Base-by-base conservation (phyloP, 1,140 invertebrate genomes). In the Camponotus pennsylvanicus region DNA sequence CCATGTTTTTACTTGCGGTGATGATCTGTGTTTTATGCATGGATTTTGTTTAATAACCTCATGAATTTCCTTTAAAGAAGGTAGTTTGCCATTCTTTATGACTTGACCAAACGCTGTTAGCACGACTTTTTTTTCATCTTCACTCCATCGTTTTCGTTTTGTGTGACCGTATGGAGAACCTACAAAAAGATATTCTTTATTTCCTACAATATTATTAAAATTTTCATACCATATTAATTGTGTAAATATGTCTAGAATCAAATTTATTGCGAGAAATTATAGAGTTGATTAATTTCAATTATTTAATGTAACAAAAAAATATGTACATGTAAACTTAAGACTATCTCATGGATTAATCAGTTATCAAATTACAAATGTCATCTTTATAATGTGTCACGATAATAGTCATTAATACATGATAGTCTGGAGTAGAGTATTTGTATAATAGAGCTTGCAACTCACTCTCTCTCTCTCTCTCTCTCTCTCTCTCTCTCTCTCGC, bases 141-240 rank as follows among this genome's bases (percentile, higher is more conserved):
- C 21, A 52, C 15, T 71, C 42, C 69, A 71, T 18, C 69, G 45
- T 32, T 3, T 71, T 49, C 45, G 69, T 13, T 71, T 71, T 71
- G 45, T 71, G 11, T 3, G 45, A n/a, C 45, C 69, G 6, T 71
- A 71, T n/a, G 27, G 69, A 71, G 69, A 52, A 52, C 69, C 69
- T 45, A 34, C 15, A 52, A 52, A 32, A 52, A 71, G n/a, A 45
- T 45, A 5, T 69, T 69, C 1, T 7, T n/a, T 9, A 67, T 21
- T 49, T 49, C 11, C 2, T 67, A n/a, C 11, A 45, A 42, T 1
- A 45, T 21, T 57, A 57, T 67, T 15, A 64, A 18, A 13, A 40
- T 67, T 63, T 34, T 21, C 21, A 21, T 15, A 40, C n/a, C 1
- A 7, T 40, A 3, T 37, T 18, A 67, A n/a, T 5, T 57, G 52